phyloP scores from a whole-genome alignment of 1,140 invertebrate genomes.

The Drosophila sturtevanti region DNA sequence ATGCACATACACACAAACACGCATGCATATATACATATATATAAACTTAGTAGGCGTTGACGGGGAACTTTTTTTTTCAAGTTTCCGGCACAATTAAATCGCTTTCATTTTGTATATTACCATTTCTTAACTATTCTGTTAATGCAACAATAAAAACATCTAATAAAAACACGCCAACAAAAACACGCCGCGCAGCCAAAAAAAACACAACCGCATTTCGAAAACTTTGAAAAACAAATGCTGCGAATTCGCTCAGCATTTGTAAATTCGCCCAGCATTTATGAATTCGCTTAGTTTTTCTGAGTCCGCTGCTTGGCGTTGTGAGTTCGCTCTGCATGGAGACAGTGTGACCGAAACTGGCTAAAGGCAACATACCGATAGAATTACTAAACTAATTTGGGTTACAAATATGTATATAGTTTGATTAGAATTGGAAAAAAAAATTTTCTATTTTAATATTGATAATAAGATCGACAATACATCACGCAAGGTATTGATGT shows the following conservation, averaged over 20 bases:
- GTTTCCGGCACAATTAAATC: not conserved
- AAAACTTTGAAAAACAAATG: conserved; percentile 55
- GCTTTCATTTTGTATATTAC: conserved; percentile 29
- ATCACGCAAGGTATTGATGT: too few species aligned
- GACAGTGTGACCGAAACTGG: conserved; percentile 35
- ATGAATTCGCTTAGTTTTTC: not conserved
- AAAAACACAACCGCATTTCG: conserved; percentile 68
- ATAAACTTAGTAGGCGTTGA: conserved; percentile 13
- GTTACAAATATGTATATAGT: not conserved
- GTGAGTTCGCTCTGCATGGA: conserved; percentile 31
- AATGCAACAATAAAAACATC: conserved; percentile 32
- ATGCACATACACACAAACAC: conserved; percentile 15
- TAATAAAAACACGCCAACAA: conserved; percentile 45
- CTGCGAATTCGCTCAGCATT: conserved; percentile 30
- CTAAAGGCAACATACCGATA: not conserved
- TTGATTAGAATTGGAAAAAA: not conserved
- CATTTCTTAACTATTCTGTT: conserved; percentile 34
- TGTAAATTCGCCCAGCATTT: not conserved
- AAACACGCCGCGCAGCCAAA: conserved; percentile 30
- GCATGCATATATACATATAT: conserved; percentile 11
- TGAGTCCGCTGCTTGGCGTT: conserved; percentile 16
- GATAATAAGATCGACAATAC: too few species aligned
- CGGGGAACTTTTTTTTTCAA: not conserved
- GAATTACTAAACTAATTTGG: too few species aligned
- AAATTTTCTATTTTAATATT: not conserved